Percentiles rank a stretch among this genome's conserved stretches.
phyloP scores from a whole-genome alignment of 1,140 invertebrate genomes.

The Zaprionus tsacasi region DNA sequence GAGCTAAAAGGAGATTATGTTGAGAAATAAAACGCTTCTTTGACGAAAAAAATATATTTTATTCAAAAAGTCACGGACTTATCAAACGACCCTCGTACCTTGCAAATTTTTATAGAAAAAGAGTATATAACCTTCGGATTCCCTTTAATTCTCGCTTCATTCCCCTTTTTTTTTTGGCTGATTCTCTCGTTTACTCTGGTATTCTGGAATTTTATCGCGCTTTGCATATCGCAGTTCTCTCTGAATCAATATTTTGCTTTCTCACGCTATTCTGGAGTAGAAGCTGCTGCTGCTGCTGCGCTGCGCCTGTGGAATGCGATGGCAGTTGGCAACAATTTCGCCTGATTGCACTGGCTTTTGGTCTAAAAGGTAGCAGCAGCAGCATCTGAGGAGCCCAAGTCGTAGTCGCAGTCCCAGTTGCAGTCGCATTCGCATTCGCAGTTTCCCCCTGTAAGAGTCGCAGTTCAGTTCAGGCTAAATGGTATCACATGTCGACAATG shows the following conservation, averaged over 20 bases:
- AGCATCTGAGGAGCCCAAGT: not conserved
- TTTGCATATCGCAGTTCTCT: slow-evolving; percentile 71
- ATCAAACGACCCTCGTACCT: too few species aligned
- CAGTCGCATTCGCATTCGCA: slow-evolving; percentile 29
- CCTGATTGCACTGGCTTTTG: slow-evolving; percentile 65
- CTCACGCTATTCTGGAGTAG: slow-evolving; percentile 71
- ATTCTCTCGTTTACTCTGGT: slow-evolving; percentile 36
- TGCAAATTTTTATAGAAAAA: too few species aligned
- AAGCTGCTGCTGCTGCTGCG: slow-evolving; percentile 36
- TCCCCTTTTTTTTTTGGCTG: not conserved
- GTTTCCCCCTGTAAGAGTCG: slow-evolving; percentile 19
- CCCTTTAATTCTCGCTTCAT: not conserved
- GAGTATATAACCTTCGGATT: not conserved
- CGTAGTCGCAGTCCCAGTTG: slow-evolving; percentile 19
- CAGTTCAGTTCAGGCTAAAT: slow-evolving; percentile 61
- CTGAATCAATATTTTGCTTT: slow-evolving; percentile 83
- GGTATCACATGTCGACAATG: slow-evolving; percentile 77
- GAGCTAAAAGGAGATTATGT: too few species aligned
- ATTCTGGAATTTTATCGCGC: slow-evolving; percentile 75
- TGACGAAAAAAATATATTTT: too few species aligned
- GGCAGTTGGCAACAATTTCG: slow-evolving; percentile 77
- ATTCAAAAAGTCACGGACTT: too few species aligned
- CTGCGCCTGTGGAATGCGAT: slow-evolving; percentile 59
- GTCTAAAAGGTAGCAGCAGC: slow-evolving; percentile 28
- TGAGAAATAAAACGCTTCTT: too few species aligned